Percentiles rank a stretch among this genome's conserved stretches.
Conservation (phyloP, 2,797 vertebrate genomes). For the Euthynnus affinis region DNA sequence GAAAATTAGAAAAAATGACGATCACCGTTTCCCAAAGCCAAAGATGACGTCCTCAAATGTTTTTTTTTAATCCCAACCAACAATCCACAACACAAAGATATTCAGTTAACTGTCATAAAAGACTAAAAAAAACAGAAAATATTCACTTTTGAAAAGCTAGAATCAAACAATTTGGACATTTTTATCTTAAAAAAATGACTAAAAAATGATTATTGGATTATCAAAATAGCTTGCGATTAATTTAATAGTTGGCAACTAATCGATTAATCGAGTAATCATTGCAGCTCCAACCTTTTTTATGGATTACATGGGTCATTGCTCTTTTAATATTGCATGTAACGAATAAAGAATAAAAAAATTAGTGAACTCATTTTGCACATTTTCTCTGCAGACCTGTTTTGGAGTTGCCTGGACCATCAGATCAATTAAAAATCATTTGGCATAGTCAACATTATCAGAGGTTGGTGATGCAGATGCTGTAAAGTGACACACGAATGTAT, state of each 20-base stretch:
- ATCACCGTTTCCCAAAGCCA: not conserved
- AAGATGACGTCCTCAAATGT: not conserved
- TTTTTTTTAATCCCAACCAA: no score
- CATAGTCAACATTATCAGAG: not conserved
- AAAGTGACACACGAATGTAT: not conserved
- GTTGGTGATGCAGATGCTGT: accelerated
- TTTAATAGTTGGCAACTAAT: not conserved
- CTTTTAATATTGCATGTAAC: not conserved
- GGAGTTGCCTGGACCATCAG: not conserved
- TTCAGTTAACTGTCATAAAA: not conserved
- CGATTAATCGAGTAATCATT: not conserved
- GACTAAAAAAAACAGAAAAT: not conserved
- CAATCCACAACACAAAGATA: not conserved
- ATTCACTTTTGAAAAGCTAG: not conserved
- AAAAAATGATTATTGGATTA: not conserved
- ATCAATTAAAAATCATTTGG: not conserved
- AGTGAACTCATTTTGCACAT: not conserved
- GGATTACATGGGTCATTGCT: not conserved
- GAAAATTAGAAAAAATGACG: not conserved
- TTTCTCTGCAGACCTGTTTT: not conserved
- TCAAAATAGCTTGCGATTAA: not conserved
- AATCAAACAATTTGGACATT: not conserved
- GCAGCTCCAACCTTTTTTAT: not conserved
- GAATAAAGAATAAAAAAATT: not conserved
- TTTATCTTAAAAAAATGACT: not conserved